phyloP scores from a whole-genome alignment of 23 tunicate species.

The Corella eumyota region DNA sequence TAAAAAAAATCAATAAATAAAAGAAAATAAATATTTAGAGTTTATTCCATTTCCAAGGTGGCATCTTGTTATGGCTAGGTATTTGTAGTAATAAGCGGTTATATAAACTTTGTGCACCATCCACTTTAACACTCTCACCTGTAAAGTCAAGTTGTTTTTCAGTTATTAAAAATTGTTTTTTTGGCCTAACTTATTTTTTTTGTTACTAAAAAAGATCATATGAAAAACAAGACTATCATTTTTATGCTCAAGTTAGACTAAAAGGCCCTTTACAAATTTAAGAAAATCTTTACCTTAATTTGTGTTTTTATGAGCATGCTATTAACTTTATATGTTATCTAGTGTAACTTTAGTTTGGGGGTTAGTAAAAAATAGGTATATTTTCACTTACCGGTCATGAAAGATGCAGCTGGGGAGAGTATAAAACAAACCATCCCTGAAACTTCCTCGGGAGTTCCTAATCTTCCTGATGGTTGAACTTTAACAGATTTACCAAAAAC shows the following conservation, averaged over 20 bases:
- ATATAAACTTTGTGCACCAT: conserved; percentile 85
- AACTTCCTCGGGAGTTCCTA: conserved; percentile 69
- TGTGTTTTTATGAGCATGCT: too few species aligned
- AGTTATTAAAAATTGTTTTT: background rate
- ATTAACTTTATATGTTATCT: too few species aligned
- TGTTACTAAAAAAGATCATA: too few species aligned
- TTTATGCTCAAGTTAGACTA: too few species aligned
- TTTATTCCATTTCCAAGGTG: conserved; percentile 48
- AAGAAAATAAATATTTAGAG: conserved; percentile 5
- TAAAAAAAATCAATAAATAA: too few species aligned
- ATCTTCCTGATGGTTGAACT: conserved; percentile 52
- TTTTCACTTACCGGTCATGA: conserved; percentile 43
- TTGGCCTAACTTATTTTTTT: too few species aligned
- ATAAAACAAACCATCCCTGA: conserved; percentile 67
- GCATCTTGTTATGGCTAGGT: conserved; percentile 25
- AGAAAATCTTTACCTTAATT: too few species aligned
- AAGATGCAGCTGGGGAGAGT: conserved; percentile 68
- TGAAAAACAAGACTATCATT: too few species aligned
- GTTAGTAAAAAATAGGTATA: background rate
- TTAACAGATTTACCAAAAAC: conserved; percentile 24
- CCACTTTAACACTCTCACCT: conserved; percentile 88
- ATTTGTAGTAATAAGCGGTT: conserved; percentile 7
- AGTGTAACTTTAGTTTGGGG: background rate
- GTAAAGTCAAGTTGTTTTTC: too few species aligned
- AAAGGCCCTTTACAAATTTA: too few species aligned